Conservation (phyloP, 2,888 invertebrate species). For the Calameuta idolon region DNA sequence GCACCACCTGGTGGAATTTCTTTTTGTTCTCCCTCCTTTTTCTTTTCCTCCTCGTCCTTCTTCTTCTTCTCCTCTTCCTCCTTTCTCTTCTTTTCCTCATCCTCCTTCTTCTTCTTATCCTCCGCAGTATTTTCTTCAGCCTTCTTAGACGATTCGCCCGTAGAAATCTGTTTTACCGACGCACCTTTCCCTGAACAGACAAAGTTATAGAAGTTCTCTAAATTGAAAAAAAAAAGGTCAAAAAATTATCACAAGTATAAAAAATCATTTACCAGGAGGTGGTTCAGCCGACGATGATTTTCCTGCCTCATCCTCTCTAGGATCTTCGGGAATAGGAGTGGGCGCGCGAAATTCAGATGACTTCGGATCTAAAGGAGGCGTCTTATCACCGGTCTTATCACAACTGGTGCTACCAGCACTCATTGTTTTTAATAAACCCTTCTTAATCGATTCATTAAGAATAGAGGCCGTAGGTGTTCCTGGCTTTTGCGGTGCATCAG, state of each 20-base stretch:
- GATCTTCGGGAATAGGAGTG: constrained; percentile 73
- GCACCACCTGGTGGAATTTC: constrained; percentile 33
- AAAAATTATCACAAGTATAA: not conserved
- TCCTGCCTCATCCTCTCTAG: constrained; percentile 68
- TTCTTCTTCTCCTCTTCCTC: constrained; percentile 19
- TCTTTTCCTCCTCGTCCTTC: constrained; percentile 33
- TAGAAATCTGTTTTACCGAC: not conserved
- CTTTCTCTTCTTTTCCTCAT: constrained; percentile 19
- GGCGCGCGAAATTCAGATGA: constrained; percentile 56
- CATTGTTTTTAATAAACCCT: constrained; percentile 44
- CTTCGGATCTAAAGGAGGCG: constrained; percentile 14
- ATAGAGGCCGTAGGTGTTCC: constrained; percentile 20
- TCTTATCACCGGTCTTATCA: constrained; percentile 24
- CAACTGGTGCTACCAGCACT: constrained; percentile 31
- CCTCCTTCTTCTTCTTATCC: not conserved
- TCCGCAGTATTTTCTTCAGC: constrained; percentile 6
- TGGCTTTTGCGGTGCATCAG: constrained; percentile 18
- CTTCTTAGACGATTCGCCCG: not conserved
- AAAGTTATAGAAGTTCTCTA: not conserved
- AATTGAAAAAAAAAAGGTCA: not conserved
- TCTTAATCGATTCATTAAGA: constrained; percentile 43
- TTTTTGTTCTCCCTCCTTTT: constrained; percentile 38
- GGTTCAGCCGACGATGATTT: constrained; percentile 48
- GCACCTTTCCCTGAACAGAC: not conserved
- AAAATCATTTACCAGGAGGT: constrained; percentile 23